phyloP scores from a whole-genome alignment of 2,888 invertebrate genomes.

The Phyllotreta striolata region DNA sequence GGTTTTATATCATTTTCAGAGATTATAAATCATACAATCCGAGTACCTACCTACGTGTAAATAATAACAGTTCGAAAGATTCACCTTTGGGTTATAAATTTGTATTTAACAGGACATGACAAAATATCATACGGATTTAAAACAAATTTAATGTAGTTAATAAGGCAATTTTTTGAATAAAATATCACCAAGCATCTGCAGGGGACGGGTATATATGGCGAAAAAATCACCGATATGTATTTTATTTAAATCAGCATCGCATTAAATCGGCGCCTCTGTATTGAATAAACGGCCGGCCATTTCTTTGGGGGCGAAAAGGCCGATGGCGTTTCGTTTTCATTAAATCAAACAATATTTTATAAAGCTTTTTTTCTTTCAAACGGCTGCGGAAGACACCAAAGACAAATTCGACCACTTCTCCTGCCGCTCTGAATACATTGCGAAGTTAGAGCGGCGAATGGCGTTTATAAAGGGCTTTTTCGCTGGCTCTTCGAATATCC shows the following conservation, averaged over 20 bases:
- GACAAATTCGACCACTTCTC: constrained; percentile 54
- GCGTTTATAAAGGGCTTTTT: constrained; percentile 49
- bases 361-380: constrained; percentile 52
- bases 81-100: too few species aligned
- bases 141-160: too few species aligned
- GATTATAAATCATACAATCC: constrained; percentile 4
- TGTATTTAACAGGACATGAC: too few species aligned
- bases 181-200: too few species aligned
- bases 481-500: constrained; percentile 13
- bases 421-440: constrained; percentile 39
- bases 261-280: constrained; percentile 11
- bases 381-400: constrained; percentile 53
- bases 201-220: too few species aligned
- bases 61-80: too few species aligned
- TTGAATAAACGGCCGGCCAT: constrained; percentile 46
- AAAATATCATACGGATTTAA: too few species aligned
- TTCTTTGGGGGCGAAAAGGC: constrained; percentile 46
- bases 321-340: constrained; percentile 54
- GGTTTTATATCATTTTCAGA: constrained; percentile 2
- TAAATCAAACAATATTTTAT: constrained; percentile 58
- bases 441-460: constrained; percentile 46
- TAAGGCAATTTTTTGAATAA: too few species aligned
- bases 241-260: constrained; percentile 32
- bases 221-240: constrained; percentile 16
- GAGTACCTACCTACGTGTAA: not conserved